These are phyloP conservation scores for Therioaphis trifolii DNA, from an alignment of 2,888 invertebrate species.

Conservation along the genomic window DNA sequence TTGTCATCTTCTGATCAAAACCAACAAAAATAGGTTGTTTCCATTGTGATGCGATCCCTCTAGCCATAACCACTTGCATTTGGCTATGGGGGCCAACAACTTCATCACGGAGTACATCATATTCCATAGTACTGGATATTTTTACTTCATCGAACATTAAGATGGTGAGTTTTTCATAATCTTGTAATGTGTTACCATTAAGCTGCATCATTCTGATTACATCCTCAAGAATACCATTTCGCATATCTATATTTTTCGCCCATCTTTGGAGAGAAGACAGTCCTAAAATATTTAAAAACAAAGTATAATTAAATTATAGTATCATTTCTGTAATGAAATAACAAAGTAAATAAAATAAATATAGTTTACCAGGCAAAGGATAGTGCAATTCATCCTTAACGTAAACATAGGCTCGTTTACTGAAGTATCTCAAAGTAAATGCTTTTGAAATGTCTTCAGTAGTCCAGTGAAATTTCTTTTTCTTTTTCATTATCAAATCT, in stretches of 20 bases:
- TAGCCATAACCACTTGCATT: slow-evolving; percentile 28
- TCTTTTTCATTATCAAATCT: slow-evolving; percentile 6
- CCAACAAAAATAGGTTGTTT: slow-evolving; percentile 45
- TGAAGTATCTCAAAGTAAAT: slow-evolving; percentile 3
- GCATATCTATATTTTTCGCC: slow-evolving; percentile 3
- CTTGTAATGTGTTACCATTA: background rate
- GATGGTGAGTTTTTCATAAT: slow-evolving; percentile 25
- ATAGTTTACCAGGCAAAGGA: slow-evolving; percentile 16
- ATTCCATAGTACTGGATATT: slow-evolving; percentile 22
- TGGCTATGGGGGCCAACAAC: slow-evolving; percentile 19
- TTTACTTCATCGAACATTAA: slow-evolving; percentile 57
- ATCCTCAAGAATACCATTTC: slow-evolving; percentile 27
- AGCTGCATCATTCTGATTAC: background rate
- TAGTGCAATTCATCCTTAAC: slow-evolving; percentile 3
- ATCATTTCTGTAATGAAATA: background rate
- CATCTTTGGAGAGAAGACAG: background rate
- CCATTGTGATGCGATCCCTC: too few relatives aligned
- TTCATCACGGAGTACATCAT: slow-evolving; percentile 32
- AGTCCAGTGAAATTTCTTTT: background rate
- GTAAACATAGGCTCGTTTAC: background rate
- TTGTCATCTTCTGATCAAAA: slow-evolving; percentile 52
- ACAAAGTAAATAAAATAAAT: background rate
- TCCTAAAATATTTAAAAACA: slow-evolving; percentile 2
- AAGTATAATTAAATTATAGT: slow-evolving; percentile 1
- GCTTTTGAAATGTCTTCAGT: background rate